These are phyloP conservation scores for Mylabris phalerata DNA, from an alignment of 1,140 invertebrate species.

Conservation along the genomic window DNA sequence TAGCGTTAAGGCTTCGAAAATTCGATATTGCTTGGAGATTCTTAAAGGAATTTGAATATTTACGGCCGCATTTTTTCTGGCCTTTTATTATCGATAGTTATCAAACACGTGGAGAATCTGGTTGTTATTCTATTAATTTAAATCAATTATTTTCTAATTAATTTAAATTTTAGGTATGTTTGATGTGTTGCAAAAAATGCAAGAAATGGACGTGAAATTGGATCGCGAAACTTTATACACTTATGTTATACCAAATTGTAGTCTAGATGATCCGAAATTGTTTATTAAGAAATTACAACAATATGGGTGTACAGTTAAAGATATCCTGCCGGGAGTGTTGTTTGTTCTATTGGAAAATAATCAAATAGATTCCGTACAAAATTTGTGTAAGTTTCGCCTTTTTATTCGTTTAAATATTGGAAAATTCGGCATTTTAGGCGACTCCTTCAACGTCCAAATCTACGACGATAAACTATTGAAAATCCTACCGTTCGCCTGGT, in stretches of 20 bases:
- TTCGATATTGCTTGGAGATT: conserved; percentile 24
- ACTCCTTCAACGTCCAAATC: conserved; percentile 22
- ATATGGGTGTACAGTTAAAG: conserved; percentile 38
- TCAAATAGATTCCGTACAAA: conserved; percentile 42
- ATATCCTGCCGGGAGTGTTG: conserved; percentile 45
- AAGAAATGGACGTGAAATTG: conserved; percentile 43
- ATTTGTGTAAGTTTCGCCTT: conserved; percentile 26
- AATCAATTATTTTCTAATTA: not conserved
- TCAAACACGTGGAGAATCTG: conserved; percentile 26
- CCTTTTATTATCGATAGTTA: conserved; percentile 31
- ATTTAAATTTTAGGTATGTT: conserved; percentile 41
- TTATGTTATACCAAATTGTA: conserved; percentile 48
- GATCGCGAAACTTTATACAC: conserved; percentile 48
- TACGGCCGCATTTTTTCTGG: conserved; percentile 39
- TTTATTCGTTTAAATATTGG: conserved; percentile 20
- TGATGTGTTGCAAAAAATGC: conserved; percentile 47
- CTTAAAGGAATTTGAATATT: conserved; percentile 20
- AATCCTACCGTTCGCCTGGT: conserved; percentile 27
- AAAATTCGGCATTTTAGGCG: conserved; percentile 19
- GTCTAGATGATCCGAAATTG: conserved; percentile 42
- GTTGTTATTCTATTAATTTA: conserved; percentile 8
- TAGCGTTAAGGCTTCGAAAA: conserved; percentile 26
- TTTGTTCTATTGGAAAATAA: conserved; percentile 43
- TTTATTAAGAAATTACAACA: conserved; percentile 46
- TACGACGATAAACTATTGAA: conserved; percentile 32